These are phyloP conservation scores for Haliaeetus leucogaster DNA, from an alignment of 2,113 vertebrate species.

Conservation along the genomic window DNA sequence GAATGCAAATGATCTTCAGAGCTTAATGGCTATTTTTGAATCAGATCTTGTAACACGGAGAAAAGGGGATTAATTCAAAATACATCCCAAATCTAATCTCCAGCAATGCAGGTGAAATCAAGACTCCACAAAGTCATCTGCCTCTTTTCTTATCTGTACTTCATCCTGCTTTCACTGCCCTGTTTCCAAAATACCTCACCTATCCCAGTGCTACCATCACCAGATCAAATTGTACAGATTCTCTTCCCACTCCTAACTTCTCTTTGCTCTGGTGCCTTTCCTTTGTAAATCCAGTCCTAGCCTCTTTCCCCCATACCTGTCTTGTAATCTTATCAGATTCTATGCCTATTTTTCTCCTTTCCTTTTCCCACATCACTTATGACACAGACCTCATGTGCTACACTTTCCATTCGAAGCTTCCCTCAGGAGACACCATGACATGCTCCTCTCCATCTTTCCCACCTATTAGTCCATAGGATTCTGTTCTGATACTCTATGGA, in stretches of 20 bases:
- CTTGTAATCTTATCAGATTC: not conserved
- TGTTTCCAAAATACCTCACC: not conserved
- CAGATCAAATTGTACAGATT: not conserved
- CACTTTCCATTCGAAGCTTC: not conserved
- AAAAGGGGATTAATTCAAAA: not conserved
- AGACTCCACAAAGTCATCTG: not conserved
- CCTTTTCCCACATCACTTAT: not conserved
- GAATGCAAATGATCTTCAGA: not conserved
- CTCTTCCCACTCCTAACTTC: not conserved
- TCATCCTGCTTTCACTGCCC: not conserved
- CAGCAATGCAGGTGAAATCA: not conserved
- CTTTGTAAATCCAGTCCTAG: not conserved
- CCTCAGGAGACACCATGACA: not conserved
- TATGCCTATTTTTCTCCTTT: not conserved
- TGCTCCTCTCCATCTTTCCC: not conserved
- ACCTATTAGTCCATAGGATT: not conserved
- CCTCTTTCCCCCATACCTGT: accelerated
- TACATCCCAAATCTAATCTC: not conserved
- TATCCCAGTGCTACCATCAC: not conserved
- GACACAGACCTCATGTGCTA: not conserved
- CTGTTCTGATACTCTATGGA: not conserved
- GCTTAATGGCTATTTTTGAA: not conserved
- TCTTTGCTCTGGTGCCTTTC: not conserved
- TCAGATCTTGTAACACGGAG: not conserved
- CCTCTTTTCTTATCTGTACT: not conserved